These are phyloP conservation scores for Agapornis canus DNA, from an alignment of 2,797 vertebrate species.

Conservation along the genomic window DNA sequence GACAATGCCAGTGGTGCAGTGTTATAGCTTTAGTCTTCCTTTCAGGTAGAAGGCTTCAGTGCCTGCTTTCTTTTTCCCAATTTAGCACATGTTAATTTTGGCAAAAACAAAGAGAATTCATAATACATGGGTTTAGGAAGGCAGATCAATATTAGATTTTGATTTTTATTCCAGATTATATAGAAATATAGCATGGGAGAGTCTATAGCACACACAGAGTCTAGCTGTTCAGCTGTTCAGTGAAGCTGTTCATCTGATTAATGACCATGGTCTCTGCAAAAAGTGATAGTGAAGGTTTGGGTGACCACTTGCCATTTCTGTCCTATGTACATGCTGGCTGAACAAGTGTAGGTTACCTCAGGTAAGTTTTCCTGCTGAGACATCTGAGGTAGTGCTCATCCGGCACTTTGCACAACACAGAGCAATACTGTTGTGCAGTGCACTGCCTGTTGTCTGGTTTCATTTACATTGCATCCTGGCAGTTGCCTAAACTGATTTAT, in stretches of 20 bases:
- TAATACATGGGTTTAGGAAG: background rate
- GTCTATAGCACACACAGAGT: background rate
- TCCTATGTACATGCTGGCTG: rapidly evolving
- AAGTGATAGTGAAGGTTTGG: background rate
- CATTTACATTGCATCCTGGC: background rate
- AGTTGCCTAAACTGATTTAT: background rate
- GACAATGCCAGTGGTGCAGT: background rate
- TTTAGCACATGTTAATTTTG: background rate
- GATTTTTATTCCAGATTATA: background rate
- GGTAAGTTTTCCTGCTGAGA: background rate
- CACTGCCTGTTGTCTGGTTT: background rate
- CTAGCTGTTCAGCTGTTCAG: background rate
- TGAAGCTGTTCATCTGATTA: background rate
- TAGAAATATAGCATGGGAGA: background rate
- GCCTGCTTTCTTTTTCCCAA: background rate
- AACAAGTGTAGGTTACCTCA: background rate
- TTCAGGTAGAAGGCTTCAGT: background rate
- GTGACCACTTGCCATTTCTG: rapidly evolving
- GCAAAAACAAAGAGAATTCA: background rate
- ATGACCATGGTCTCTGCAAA: background rate
- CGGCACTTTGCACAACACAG: rapidly evolving
- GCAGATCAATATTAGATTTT: background rate
- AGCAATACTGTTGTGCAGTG: background rate
- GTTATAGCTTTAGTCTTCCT: background rate
- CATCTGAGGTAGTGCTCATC: rapidly evolving